Percentiles rank a stretch among this genome's conserved stretches.
These are phyloP conservation scores for Sycophila sp. DNA, from an alignment of 1,140 invertebrate genomes.

Conservation along the genomic window DNA sequence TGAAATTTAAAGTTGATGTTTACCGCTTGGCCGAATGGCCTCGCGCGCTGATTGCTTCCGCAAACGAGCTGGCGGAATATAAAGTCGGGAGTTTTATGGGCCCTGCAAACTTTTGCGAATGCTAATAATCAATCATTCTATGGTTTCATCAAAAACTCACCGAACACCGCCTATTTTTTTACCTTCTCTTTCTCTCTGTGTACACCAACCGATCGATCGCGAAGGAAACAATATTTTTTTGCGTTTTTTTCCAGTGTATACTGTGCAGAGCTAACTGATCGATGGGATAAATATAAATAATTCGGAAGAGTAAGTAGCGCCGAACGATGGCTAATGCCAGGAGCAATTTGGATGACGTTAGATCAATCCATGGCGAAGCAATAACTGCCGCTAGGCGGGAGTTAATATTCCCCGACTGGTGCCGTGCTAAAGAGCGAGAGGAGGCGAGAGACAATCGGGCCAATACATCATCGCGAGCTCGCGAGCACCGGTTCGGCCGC, in stretches of 20 bases:
- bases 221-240: no score
- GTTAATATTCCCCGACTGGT: slow-evolving; percentile 45
- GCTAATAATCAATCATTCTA: slow-evolving; percentile 29
- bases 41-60: slow-evolving; percentile 15
- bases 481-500: slow-evolving; percentile 5
- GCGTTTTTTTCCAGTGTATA: no score
- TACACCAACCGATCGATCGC: no score
- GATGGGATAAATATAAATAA: no score
- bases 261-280: no score
- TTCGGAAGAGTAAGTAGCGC: no score
- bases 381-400: slow-evolving; percentile 39
- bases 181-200: no score
- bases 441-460: slow-evolving; percentile 51
- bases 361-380: slow-evolving; percentile 40
- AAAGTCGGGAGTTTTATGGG: slow-evolving; percentile 11
- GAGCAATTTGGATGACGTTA: slow-evolving; percentile 27
- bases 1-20: slow-evolving; percentile 36
- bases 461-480: slow-evolving; percentile 60
- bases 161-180: background rate
- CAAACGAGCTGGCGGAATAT: background rate
- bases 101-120: slow-evolving; percentile 21
- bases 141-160: slow-evolving; percentile 14
- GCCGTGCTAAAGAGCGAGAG: background rate
- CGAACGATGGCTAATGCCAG: no score
- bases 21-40: background rate